Percentiles rank a stretch among this genome's conserved stretches.
Conservation (phyloP, 2,888 invertebrate genomes). For the Orthosia cruda region DNA sequence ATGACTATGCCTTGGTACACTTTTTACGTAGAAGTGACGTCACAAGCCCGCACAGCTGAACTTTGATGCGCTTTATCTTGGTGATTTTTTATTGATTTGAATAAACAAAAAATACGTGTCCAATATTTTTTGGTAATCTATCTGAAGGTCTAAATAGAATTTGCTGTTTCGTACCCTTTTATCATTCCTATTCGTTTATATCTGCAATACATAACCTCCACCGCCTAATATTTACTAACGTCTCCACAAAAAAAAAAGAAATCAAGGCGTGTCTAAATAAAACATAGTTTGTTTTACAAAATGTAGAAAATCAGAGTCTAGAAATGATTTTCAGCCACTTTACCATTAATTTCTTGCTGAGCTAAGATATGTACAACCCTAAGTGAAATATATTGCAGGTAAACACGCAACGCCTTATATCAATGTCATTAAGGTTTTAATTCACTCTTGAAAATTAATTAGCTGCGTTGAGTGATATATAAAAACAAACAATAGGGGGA, state of each 20-base stretch:
- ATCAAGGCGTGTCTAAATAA: slow-evolving; percentile 27
- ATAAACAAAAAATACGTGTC: too few relatives aligned
- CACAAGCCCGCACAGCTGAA: too few relatives aligned
- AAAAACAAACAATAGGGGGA: slow-evolving; percentile 34
- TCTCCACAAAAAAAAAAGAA: not conserved
- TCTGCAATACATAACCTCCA: not conserved
- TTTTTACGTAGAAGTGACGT: too few relatives aligned
- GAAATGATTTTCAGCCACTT: slow-evolving; percentile 45
- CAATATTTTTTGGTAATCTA: too few relatives aligned
- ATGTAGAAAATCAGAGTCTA: slow-evolving; percentile 34
- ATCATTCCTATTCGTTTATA: too few relatives aligned
- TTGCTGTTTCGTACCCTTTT: too few relatives aligned
- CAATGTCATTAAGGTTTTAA: slow-evolving; percentile 64
- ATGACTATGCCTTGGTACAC: too few relatives aligned
- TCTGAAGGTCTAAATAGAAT: too few relatives aligned
- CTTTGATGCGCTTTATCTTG: too few relatives aligned
- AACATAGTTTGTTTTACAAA: slow-evolving; percentile 10
- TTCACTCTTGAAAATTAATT: slow-evolving; percentile 64
- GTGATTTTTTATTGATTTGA: too few relatives aligned
- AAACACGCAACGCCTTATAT: slow-evolving; percentile 66
- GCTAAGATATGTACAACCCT: slow-evolving; percentile 53
- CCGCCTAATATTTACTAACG: not conserved
- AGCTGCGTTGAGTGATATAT: slow-evolving; percentile 35
- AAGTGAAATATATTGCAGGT: slow-evolving; percentile 62
- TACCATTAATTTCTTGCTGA: slow-evolving; percentile 36